Conservation (phyloP, 92 coral and sea anemone genomes). For the Heliopora coerulea region DNA sequence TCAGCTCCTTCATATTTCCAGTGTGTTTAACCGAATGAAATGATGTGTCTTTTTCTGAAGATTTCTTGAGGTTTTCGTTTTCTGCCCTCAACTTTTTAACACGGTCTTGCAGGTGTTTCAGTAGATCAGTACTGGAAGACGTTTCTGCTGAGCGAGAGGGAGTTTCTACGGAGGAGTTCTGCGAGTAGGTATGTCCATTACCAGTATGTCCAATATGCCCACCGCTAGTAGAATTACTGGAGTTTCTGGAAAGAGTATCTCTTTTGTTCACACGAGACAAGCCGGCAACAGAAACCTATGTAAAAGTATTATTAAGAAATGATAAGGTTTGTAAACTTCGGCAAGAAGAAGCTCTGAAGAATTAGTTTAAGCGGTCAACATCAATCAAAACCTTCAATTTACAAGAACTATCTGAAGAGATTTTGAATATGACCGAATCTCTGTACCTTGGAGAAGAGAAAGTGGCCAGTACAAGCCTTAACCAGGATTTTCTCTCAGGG, state of each 20-base stretch:
- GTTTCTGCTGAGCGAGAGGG: constrained; percentile 18
- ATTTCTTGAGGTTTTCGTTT: constrained; percentile 81
- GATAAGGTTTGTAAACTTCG: no score
- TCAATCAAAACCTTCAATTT: no score
- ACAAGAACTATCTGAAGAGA: no score
- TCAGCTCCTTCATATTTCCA: not conserved
- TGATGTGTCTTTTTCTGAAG: constrained; percentile 66
- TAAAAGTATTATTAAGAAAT: no score
- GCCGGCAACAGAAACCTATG: not conserved
- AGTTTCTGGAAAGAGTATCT: not conserved
- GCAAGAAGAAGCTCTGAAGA: no score
- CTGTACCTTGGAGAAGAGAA: no score
- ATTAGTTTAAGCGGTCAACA: no score
- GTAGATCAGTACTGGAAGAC: constrained; percentile 68
- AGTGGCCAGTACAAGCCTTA: no score
- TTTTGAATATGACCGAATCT: no score
- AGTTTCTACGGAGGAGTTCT: constrained; percentile 35
- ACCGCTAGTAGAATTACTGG: constrained; percentile 52
- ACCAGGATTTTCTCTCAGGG: no score
- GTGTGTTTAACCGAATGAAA: not conserved
- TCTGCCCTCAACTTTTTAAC: constrained; percentile 94
- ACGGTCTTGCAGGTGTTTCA: constrained; percentile 96
- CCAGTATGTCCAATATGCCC: constrained; percentile 1
- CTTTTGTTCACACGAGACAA: constrained; percentile 1
- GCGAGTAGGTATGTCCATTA: constrained; percentile 38